Percentiles rank a stretch among this genome's conserved stretches.
These are phyloP conservation scores for Mesaphorura yosii DNA, from an alignment of 1,140 invertebrate genomes.

Conservation along the genomic window DNA sequence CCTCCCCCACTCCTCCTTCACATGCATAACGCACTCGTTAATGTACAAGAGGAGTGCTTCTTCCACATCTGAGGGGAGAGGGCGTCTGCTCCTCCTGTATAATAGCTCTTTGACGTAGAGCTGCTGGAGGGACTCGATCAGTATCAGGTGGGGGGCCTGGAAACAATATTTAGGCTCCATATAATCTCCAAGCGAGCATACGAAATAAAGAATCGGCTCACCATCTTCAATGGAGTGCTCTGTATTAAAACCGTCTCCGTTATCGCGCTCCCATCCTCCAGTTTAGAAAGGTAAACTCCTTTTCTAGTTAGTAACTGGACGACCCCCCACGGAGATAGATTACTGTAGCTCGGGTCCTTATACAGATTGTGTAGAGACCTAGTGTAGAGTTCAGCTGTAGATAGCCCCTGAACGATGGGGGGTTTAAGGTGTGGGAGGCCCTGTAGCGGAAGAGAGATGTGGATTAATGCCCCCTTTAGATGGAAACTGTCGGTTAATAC, in stretches of 20 bases:
- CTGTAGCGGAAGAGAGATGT: conserved; percentile 40
- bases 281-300: conserved; percentile 74
- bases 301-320: conserved; percentile 82
- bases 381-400: conserved; percentile 92
- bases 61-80: conserved; percentile 63
- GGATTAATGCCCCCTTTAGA: neutral
- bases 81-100: too few species aligned
- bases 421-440: conserved; percentile 88
- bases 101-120: too few species aligned
- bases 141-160: too few species aligned
- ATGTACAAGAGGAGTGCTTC: conserved; percentile 83
- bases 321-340: conserved; percentile 86
- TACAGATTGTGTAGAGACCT: conserved; percentile 90
- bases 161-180: neutral
- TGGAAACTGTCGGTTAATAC: conserved; percentile 40
- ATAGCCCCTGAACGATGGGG: conserved; percentile 76
- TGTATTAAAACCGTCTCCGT: conserved; percentile 94
- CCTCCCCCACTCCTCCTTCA: too few species aligned
- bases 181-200: neutral
- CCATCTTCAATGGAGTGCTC: conserved; percentile 88
- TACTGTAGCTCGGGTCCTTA: conserved; percentile 88
- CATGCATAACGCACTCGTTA: conserved; percentile 66
- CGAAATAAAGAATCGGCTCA: conserved; percentile 41
- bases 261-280: conserved; percentile 62
- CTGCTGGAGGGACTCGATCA: too few species aligned